Base-by-base conservation (phyloP, 2,888 invertebrate species). In the Synanthedon myopaeformis region DNA sequence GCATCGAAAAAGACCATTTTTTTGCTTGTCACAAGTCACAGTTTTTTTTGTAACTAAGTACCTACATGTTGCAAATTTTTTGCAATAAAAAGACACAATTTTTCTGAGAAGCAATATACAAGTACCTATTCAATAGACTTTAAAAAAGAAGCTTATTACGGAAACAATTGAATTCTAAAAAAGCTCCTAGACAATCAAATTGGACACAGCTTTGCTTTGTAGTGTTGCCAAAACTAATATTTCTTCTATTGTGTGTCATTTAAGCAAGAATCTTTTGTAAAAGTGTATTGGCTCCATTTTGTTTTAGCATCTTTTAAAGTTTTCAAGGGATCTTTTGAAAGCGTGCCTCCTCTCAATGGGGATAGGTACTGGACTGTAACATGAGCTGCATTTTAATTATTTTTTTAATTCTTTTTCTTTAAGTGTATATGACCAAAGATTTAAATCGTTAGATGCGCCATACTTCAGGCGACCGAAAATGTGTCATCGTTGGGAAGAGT, bases 351-450 rank as follows among this genome's bases (percentile, higher is more conserved):
- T 69, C 67, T 76, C 70, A 69, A 72, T 69, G 75, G 70, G 6
- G 35, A 35, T 61, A 70, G 61, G 65, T n/a, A 49, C 17, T 63
- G 59, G 69, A 64, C 67, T 74, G 72, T 65, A 64, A 78, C 79
- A 77, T 62, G 82, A 79, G 82, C 79, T 82, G 84, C 83, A 85
- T 86, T 84, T 82, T 78, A 84, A 86, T 77, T 35, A 8, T 35
- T 35, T 10, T 35, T 35, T 10, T 5, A 10, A 3, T 35, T 35
- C 0, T 23, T 23, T 23, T 10, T 10, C 10, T 59, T 67, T 74
- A 68, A 69, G 70, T 72, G 63, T 35, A n/a, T n/a, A n/a, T n/a
- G n/a, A n/a, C n/a, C n/a, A n/a, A n/a, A n/a, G n/a, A n/a, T n/a
- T n/a, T n/a, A n/a, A n/a, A n/a, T n/a, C n/a, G n/a, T n/a, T n/a